Percentiles rank a stretch among this genome's conserved stretches.
These are phyloP conservation scores for Ceratosolen solmsi DNA, from an alignment of 1,140 invertebrate genomes.

Conservation along the genomic window DNA sequence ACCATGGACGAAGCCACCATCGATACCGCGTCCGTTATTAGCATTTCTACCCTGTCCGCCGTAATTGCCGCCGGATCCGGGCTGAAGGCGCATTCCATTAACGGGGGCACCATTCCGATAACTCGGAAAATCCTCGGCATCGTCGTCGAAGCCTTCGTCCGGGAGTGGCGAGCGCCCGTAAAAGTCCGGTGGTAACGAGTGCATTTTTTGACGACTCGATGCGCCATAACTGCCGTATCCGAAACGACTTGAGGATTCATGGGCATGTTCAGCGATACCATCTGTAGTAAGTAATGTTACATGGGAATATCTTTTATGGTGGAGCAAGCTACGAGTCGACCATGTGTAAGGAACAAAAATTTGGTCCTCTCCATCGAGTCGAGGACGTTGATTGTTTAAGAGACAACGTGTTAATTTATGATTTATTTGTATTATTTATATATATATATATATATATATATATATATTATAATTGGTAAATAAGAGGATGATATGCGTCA, in stretches of 20 bases:
- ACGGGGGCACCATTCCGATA: slow-evolving; percentile 62
- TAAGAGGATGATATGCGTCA: no score
- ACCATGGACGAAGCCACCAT: slow-evolving; percentile 54
- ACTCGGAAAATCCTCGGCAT: slow-evolving; percentile 56
- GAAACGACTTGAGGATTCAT: slow-evolving; percentile 52
- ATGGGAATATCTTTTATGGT: neutral
- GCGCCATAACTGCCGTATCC: slow-evolving; percentile 52
- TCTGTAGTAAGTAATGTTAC: neutral
- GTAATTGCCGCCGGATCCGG: slow-evolving; percentile 52
- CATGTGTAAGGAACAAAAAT: no score
- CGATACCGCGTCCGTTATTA: slow-evolving; percentile 53
- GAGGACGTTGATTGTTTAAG: no score
- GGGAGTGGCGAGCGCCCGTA: slow-evolving; percentile 27
- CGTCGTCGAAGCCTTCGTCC: slow-evolving; percentile 50
- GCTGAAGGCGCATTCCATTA: slow-evolving; percentile 55
- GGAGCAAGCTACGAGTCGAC: no score
- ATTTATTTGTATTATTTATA: no score
- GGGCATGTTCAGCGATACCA: slow-evolving; percentile 37
- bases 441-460: no score
- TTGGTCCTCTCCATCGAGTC: no score
- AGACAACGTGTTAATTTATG: no score
- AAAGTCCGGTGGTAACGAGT: slow-evolving; percentile 56
- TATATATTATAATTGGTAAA: no score
- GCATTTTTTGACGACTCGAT: slow-evolving; percentile 42
- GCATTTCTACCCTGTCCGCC: slow-evolving; percentile 46